Percentiles rank a stretch among this genome's conserved stretches.
Conservation (phyloP, 2,888 invertebrate genomes). For the Tetranychus truncatus region DNA sequence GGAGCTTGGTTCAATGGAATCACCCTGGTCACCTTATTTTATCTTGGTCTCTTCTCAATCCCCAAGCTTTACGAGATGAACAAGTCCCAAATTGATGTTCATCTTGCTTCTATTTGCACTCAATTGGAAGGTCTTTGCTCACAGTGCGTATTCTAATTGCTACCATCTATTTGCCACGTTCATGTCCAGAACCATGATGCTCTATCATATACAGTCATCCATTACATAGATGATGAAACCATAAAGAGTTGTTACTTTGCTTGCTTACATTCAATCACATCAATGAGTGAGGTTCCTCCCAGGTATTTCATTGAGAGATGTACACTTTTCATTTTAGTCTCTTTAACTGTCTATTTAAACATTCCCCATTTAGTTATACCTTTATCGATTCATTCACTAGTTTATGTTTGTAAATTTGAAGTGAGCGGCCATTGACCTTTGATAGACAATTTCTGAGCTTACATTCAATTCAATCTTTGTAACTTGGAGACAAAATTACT, state of each 20-base stretch:
- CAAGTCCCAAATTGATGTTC: constrained; percentile 77
- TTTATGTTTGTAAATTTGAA: neutral
- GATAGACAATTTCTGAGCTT: neutral
- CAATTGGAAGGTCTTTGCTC: constrained; percentile 17
- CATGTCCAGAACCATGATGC: neutral
- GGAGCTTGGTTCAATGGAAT: constrained; percentile 99
- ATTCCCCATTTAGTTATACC: neutral
- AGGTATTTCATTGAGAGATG: too few relatives aligned
- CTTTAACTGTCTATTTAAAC: neutral
- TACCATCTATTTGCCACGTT: neutral
- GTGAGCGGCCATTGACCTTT: neutral
- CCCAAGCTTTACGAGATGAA: constrained; percentile 91
- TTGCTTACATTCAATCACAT: too few relatives aligned
- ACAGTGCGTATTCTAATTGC: constrained; percentile 14
- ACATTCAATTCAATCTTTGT: neutral
- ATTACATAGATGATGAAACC: too few relatives aligned
- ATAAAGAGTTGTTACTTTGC: too few relatives aligned
- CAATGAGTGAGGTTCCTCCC: too few relatives aligned
- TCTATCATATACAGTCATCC: too few relatives aligned
- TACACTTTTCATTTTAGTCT: too few relatives aligned
- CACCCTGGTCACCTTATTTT: constrained; percentile 87
- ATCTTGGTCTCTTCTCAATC: constrained; percentile 73
- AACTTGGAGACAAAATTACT: neutral
- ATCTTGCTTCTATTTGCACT: constrained; percentile 49
- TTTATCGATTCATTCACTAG: too few relatives aligned